These are phyloP conservation scores for Aphrophora alni DNA, from an alignment of 2,888 invertebrate genomes.

Conservation along the genomic window DNA sequence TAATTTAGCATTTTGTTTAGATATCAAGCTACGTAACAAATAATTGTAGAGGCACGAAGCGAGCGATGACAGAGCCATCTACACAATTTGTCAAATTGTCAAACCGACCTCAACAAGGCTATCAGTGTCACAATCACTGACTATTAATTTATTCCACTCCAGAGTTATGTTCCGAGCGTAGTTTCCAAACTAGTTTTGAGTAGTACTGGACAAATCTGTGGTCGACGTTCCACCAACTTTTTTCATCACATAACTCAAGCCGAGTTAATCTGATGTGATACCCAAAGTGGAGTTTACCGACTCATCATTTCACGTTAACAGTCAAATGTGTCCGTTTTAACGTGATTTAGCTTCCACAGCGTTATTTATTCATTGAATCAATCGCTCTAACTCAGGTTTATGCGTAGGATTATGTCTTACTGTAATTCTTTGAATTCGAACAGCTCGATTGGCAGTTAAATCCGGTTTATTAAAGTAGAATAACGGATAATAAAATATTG, in stretches of 20 bases:
- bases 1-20: neutral
- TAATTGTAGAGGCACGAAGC: neutral
- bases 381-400: neutral
- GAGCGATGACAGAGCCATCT: conserved; percentile 1
- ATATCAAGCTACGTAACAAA: neutral
- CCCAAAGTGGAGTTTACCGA: neutral
- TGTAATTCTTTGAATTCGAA: neutral
- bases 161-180: neutral
- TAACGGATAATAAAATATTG: too few species aligned
- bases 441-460: neutral
- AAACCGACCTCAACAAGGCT: neutral
- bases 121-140: conserved; percentile 6
- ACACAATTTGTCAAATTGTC: neutral
- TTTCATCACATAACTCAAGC: neutral
- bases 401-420: neutral
- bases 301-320: neutral
- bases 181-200: conserved; percentile 2
- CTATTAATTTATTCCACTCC: neutral
- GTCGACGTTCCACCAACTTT: neutral
- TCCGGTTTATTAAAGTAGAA: too few species aligned
- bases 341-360: neutral
- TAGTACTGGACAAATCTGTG: neutral
- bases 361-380: neutral
- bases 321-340: neutral
- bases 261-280: neutral